Evolutionary conservation across 2,797 vertebrate genomes (phyloP), one percentile per base, ranked within the genome.

Genomic region (Sarcoramphus papa): DNA sequence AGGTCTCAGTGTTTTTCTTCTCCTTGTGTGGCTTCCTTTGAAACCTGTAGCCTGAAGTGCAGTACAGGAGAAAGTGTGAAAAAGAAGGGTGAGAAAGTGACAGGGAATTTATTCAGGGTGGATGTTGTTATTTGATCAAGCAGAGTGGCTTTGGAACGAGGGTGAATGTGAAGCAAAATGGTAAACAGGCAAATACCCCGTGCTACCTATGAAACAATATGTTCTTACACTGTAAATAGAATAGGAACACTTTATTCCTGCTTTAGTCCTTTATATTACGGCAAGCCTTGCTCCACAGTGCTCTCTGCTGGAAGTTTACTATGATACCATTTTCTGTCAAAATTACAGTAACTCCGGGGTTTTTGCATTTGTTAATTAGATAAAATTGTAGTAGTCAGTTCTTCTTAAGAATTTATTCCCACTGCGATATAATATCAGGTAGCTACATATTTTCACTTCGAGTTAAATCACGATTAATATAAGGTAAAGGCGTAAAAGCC

Each of bases 231-330:
- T 65, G 40, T 45, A 67, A 73, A n/a, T 68, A 89, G 41, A 80
- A 31, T 4, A 48, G 31, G 45, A 93, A 15, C 20, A 7, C 24
- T 86, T 64, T 15, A 72, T 74, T 87, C 57, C 33, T 33, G 23
- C 64, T 62, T 40, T 33, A 54, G 51, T 20, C 33, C 33, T 67
- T 65, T 13, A 27, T 12, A 14, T 59, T 54, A 62, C 4, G n/a
- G 17, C 31, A 47, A 21, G 93, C 62, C 59, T 96, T 96, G 74
- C 93, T 96, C 94, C 74, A 83, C 87, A 97, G 97, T 88, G 98
- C 92, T 97, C 98, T 98, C 98, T 98, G 90, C 96, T 97, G 98
- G 87, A 68, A 72, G 72, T 92, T 67, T 86, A 19, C 51, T 64
- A 31, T 45, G 20, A 68, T 80, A 47, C 12, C 0, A 47, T 78